Conservation (phyloP, 2,888 invertebrate species). For the Saturnia pavonia region DNA sequence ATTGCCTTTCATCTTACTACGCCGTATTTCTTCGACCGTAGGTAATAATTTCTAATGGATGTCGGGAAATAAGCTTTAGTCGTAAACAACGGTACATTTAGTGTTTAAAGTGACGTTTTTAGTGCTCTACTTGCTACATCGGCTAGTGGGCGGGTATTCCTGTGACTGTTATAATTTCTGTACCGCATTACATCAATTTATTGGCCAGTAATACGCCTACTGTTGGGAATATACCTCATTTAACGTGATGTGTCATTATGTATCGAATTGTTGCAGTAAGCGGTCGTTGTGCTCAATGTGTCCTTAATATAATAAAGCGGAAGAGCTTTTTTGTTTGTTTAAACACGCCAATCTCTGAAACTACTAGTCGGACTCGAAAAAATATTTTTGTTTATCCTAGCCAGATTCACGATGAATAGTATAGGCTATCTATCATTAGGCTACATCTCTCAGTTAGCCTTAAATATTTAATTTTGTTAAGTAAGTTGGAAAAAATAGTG, state of each 20-base stretch:
- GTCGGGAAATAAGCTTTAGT: conserved; percentile 27
- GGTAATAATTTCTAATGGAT: conserved; percentile 28
- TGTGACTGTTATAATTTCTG: conserved; percentile 19
- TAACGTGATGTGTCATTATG: background rate
- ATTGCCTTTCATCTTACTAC: conserved; percentile 7
- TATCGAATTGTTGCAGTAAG: background rate
- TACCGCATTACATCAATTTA: conserved; percentile 15
- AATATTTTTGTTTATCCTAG: too few species aligned
- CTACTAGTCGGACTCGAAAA: too few species aligned
- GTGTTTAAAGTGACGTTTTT: conserved; percentile 25
- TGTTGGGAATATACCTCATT: background rate
- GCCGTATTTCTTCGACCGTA: conserved; percentile 21
- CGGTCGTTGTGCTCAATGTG: background rate
- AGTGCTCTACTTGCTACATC: conserved; percentile 2
- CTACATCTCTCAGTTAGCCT: too few species aligned
- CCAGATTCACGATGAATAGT: too few species aligned
- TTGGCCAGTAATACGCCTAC: background rate
- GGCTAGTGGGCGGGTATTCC: background rate
- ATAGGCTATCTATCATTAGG: too few species aligned
- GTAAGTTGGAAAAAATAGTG: too few species aligned
- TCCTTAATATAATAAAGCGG: too few species aligned
- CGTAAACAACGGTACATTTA: conserved; percentile 28
- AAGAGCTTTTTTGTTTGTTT: too few species aligned
- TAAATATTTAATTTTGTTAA: too few species aligned
- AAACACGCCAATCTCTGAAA: too few species aligned